A percentile compares a stretch with the other conserved stretches of the same genome.
phyloP scores from a whole-genome alignment of 2,113 vertebrate species.

The Rhineura floridana region DNA sequence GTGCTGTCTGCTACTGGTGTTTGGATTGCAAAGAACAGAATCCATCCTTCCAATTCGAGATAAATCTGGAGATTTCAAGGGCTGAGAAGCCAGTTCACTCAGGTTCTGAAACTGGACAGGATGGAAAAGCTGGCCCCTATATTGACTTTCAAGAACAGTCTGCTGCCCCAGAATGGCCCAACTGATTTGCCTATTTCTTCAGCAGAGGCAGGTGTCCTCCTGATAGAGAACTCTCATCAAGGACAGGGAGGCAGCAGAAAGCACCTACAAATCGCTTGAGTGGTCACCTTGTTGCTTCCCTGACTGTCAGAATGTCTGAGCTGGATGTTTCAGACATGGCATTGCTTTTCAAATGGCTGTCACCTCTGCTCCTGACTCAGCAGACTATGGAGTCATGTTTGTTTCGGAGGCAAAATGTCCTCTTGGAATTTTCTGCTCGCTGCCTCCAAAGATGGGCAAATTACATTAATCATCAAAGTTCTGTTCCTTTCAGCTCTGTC shows the following conservation, averaged over 20 bases:
- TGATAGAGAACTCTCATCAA: background rate
- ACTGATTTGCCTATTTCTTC: background rate
- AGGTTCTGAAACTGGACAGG: background rate
- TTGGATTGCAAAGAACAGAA: too few relatives aligned
- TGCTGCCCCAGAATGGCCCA: too few relatives aligned
- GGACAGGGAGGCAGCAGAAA: background rate
- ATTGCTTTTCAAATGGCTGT: background rate
- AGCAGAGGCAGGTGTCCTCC: background rate
- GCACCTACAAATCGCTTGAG: background rate
- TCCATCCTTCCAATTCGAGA: too few relatives aligned
- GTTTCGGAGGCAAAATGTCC: background rate
- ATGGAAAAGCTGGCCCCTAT: background rate
- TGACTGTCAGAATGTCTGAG: conserved; percentile 3
- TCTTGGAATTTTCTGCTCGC: background rate
- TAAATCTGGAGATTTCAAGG: background rate
- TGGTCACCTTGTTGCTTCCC: conserved; percentile 1
- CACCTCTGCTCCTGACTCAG: background rate
- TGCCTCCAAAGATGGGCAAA: background rate
- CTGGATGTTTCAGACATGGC: conserved; percentile 3
- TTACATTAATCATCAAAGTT: background rate
- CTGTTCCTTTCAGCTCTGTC: background rate
- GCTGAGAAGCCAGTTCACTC: background rate
- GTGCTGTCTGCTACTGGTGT: too few relatives aligned
- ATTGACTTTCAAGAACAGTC: background rate
- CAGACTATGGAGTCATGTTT: background rate